Evolutionary conservation across 2,888 invertebrate genomes (phyloP).

Genomic region (Tinea trinotella): DNA sequence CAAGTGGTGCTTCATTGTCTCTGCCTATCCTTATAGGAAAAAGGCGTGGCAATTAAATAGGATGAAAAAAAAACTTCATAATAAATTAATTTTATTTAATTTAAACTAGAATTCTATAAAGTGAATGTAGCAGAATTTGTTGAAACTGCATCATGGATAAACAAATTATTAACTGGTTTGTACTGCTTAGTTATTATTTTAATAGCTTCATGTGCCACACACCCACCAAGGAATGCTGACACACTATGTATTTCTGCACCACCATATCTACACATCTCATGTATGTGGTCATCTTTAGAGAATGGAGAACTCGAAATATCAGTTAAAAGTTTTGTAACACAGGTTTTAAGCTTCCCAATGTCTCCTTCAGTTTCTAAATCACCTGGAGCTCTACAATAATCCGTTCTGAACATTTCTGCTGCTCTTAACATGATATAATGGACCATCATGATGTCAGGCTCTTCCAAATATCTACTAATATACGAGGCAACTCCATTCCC

Average conservation of each 20-base stretch:
- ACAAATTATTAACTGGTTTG: conserved; percentile 95
- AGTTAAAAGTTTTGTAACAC: conserved; percentile 79
- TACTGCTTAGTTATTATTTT: conserved; percentile 97
- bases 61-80: background rate
- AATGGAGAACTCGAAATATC: conserved; percentile 88
- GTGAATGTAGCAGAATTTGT: conserved; percentile 87
- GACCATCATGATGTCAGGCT: conserved; percentile 88
- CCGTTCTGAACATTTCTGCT: conserved; percentile 90
- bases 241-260: conserved; percentile 95
- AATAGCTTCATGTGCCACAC: conserved; percentile 95
- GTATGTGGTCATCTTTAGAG: conserved; percentile 92
- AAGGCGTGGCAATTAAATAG: too few relatives aligned
- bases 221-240: conserved; percentile 92
- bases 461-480: conserved; percentile 80
- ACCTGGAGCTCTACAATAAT: conserved; percentile 92
- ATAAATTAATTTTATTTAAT: conserved; percentile 10
- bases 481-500: conserved; percentile 71
- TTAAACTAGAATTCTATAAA: conserved; percentile 65
- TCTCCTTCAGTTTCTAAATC: conserved; percentile 93
- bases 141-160: conserved; percentile 94
- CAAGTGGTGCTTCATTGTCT: too few relatives aligned
- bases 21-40: too few relatives aligned
- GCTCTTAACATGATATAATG: conserved; percentile 93
- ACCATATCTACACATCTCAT: conserved; percentile 96
- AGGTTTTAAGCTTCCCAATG: conserved; percentile 86